Base-by-base conservation (phyloP, 2,113 vertebrate species). In the Oryzias javanicus region DNA sequence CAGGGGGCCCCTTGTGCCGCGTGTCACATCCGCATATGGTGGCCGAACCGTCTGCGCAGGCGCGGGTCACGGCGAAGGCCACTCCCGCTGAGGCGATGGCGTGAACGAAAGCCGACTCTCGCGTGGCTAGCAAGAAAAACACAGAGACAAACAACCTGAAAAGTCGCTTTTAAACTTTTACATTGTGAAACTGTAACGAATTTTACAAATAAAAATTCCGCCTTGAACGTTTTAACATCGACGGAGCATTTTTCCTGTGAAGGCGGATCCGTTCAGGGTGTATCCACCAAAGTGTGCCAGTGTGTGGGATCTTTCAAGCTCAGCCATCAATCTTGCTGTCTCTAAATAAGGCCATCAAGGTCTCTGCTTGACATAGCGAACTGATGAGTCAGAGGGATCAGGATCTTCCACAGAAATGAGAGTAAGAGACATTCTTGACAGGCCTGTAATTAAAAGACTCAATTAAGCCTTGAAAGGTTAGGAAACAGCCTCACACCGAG, bases 61-160 rank as follows among this genome's bases (percentile, higher is more conserved):
- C 94, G 14, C 96, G 91, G 3, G 97, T 98, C 66, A 99, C 95
- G 0, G 96, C 95, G 0, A 98, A 99, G 0, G 95, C 95, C 64
- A 99, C 96, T 0, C 97, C 97, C 0, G 96, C 97, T 0, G 96
- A 96, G 42, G 96, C 96, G 0, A 99, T 97, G 53, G 97, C 97
- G 1, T 99, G 97, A 51, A 99, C 97, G 0, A 99, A 99, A 25
- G 97, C 93, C 0, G 97, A 98, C 77, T 99, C 97, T 40, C 97
- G 89, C 42, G 97, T 99, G 46, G 97, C 97, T 99, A 92, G 1
- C 68, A 50, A 57, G 62, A 79, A 78, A 78, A 70, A 42, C 19
- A 64, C 41, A 78, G 4, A 64, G n/a, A 50, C 18, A 24, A 4
- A 45, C 4, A 7, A n/a, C 44, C 25, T 27, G 18, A 55, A 19